phyloP scores from a whole-genome alignment of 2,113 vertebrate genomes.

The Vidua chalybeata region DNA sequence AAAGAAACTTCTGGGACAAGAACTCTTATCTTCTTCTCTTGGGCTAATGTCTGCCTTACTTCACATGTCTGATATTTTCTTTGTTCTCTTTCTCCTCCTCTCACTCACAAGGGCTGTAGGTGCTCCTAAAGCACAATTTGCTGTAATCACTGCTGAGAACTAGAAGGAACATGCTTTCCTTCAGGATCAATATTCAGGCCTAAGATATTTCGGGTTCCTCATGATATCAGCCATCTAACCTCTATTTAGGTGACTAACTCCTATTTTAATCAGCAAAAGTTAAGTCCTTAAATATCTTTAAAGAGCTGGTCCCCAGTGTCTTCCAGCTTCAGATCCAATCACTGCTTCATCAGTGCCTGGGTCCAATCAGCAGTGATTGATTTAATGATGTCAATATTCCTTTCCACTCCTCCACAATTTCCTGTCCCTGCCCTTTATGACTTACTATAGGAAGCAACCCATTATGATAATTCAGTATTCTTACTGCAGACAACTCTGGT shows the following conservation, averaged over 20 bases:
- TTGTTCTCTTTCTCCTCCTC: background rate
- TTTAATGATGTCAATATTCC: conserved; percentile 66
- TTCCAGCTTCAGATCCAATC: conserved; percentile 47
- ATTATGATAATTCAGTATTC: conserved; percentile 38
- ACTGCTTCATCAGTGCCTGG: conserved; percentile 40
- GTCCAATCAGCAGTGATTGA: conserved; percentile 64
- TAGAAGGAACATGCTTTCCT: background rate
- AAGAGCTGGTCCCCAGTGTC: conserved; percentile 20
- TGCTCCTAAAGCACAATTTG: background rate
- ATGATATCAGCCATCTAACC: background rate
- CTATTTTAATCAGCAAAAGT: conserved; percentile 49
- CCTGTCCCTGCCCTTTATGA: conserved; percentile 47
- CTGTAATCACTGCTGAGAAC: background rate
- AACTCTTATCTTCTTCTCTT: background rate
- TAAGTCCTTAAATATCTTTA: conserved; percentile 14
- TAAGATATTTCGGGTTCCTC: background rate
- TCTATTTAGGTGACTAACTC: conserved; percentile 19
- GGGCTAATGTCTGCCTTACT: background rate
- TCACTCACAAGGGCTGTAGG: background rate
- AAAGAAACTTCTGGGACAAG: background rate
- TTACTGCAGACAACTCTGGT: conserved; percentile 1
- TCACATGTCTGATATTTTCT: background rate
- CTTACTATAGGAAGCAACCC: conserved; percentile 42
- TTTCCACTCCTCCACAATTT: conserved; percentile 55
- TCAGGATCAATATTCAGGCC: background rate